These are phyloP conservation scores for Microcebus griseorufus DNA, from an alignment of 2,113 vertebrate species.

Conservation along the genomic window DNA sequence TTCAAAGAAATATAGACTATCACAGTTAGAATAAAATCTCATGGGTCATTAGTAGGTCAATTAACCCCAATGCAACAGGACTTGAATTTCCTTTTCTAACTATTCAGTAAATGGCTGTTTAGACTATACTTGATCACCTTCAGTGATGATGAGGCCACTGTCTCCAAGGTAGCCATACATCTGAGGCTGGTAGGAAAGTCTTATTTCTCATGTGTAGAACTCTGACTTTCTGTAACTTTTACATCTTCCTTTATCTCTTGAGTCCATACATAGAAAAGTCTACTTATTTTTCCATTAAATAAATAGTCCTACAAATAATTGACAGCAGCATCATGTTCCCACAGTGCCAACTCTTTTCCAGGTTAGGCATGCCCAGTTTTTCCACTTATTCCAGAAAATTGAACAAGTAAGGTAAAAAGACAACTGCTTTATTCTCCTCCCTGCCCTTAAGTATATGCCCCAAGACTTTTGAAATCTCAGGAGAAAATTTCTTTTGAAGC, in stretches of 20 bases:
- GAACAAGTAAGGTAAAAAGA: neutral
- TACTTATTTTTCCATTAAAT: neutral
- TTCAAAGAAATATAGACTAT: neutral
- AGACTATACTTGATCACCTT: neutral
- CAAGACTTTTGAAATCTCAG: neutral
- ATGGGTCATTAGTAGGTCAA: neutral
- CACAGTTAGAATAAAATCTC: neutral
- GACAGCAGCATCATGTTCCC: neutral
- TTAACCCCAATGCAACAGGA: fast-evolving
- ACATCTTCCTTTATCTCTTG: neutral
- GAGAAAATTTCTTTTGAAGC: neutral
- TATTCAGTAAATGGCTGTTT: neutral
- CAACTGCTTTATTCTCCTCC: neutral
- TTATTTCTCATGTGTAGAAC: neutral
- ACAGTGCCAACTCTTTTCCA: neutral
- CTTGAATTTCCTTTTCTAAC: neutral
- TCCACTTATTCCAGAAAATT: neutral
- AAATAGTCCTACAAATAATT: neutral
- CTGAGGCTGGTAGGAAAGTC: neutral
- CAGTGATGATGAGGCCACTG: neutral
- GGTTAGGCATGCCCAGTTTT: neutral
- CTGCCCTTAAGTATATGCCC: neutral
- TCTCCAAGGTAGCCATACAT: neutral
- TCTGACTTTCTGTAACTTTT: neutral
- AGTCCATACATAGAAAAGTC: neutral